A percentile compares a stretch with the other conserved stretches of the same genome.
These are phyloP conservation scores for Ryuthela nishihirai DNA, from an alignment of 2,888 invertebrate genomes.

Conservation along the genomic window DNA sequence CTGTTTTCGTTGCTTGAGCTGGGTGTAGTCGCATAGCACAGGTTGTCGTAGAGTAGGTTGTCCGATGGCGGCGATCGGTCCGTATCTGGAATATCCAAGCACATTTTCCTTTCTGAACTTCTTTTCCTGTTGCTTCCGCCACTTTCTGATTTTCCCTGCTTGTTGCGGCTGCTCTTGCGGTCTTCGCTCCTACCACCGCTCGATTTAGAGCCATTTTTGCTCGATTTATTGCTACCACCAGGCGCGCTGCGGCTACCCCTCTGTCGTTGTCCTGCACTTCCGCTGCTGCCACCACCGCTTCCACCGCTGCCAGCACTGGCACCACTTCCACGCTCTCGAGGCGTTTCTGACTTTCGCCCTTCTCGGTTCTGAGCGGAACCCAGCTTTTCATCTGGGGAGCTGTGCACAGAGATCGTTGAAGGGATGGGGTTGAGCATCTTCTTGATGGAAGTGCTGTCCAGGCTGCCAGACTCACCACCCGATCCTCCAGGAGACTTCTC, in stretches of 20 bases:
- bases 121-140: conserved; percentile 33
- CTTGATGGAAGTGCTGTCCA: conserved; percentile 82
- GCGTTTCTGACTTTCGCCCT: conserved; percentile 17
- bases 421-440: conserved; percentile 93
- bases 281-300: conserved; percentile 10
- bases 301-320: not conserved
- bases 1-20: conserved; percentile 77
- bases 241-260: no score
- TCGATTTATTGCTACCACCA: conserved; percentile 46
- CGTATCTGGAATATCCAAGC: conserved; percentile 48
- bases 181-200: no score
- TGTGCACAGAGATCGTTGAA: conserved; percentile 58
- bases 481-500: conserved; percentile 8
- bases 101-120: conserved; percentile 53
- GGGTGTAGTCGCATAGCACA: conserved; percentile 91
- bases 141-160: conserved; percentile 33
- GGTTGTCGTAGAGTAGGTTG: conserved; percentile 90
- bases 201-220: conserved; percentile 2
- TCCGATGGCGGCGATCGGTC: conserved; percentile 60
- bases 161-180: conserved; percentile 26
- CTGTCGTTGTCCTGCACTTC: conserved; percentile 22
- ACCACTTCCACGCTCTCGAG: conserved; percentile 7
- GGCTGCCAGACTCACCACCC: conserved; percentile 43
- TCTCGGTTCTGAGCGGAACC: conserved; percentile 13
- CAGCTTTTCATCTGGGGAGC: conserved; percentile 20